phyloP scores from a whole-genome alignment of 2,113 vertebrate species.

The Cichladusa arquata region DNA sequence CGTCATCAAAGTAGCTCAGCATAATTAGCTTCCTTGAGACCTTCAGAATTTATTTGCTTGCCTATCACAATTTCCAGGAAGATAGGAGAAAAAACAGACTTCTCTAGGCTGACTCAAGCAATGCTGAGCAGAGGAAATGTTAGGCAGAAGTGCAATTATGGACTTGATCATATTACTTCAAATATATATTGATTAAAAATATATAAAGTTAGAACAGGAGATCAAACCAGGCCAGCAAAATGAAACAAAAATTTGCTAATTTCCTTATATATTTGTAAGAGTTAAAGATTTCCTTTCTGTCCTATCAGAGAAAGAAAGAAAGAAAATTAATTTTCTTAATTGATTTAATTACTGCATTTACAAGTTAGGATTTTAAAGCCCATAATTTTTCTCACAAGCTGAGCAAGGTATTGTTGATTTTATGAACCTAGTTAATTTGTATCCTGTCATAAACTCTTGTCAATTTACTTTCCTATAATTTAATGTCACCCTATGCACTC shows the following conservation, averaged over 20 bases:
- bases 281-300: neutral
- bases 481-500: neutral
- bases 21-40: neutral
- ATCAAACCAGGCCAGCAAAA: neutral
- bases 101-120: neutral
- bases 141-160: slow-evolving; percentile 5
- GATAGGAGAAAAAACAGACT: neutral
- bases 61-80: slow-evolving; percentile 22
- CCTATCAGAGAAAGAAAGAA: neutral
- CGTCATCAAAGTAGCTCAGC: neutral
- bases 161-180: neutral
- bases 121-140: neutral
- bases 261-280: neutral
- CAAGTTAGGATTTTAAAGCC: neutral
- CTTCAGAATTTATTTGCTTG: slow-evolving; percentile 16
- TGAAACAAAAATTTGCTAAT: neutral
- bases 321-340: neutral
- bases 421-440: neutral
- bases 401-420: neutral
- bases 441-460: neutral
- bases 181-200: neutral
- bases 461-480: neutral
- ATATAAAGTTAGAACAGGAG: neutral
- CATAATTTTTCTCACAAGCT: neutral
- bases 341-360: neutral